These are phyloP conservation scores for Microctonus hyperodae DNA, from an alignment of 2,888 invertebrate genomes.

Conservation along the genomic window DNA sequence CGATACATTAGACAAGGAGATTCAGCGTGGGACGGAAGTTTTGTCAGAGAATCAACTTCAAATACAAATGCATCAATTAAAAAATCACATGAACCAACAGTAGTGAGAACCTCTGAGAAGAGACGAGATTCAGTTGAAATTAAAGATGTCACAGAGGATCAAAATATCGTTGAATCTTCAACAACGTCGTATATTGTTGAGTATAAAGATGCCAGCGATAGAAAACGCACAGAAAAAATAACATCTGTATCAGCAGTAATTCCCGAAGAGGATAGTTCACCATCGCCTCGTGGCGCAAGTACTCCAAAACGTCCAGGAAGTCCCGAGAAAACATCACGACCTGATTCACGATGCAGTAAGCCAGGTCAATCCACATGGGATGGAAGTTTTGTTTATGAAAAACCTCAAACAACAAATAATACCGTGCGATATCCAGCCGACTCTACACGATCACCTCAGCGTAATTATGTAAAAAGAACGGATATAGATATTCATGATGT, in stretches of 20 bases:
- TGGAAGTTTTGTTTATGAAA: slow-evolving; percentile 67
- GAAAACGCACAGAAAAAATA: slow-evolving; percentile 46
- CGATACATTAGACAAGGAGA: slow-evolving; percentile 44
- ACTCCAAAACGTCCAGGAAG: slow-evolving; percentile 36
- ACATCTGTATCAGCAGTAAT: slow-evolving; percentile 53
- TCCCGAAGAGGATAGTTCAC: slow-evolving; percentile 47
- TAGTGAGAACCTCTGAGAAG: slow-evolving; percentile 45
- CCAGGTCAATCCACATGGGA: slow-evolving; percentile 64
- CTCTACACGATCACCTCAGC: slow-evolving; percentile 30
- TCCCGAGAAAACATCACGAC: slow-evolving; percentile 30
- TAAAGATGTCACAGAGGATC: slow-evolving; percentile 62
- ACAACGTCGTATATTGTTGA: slow-evolving; percentile 73
- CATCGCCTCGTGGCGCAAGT: slow-evolving; percentile 28
- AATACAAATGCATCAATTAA: slow-evolving; percentile 31
- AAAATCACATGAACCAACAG: slow-evolving; percentile 42
- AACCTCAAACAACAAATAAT: slow-evolving; percentile 49
- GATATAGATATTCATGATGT: slow-evolving; percentile 52
- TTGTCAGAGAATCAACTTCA: slow-evolving; percentile 56
- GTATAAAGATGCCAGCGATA: slow-evolving; percentile 45
- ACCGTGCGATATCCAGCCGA: slow-evolving; percentile 33
- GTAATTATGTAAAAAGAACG: slow-evolving; percentile 28
- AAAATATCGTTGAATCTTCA: slow-evolving; percentile 68
- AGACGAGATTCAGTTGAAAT: slow-evolving; percentile 47
- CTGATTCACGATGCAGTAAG: slow-evolving; percentile 36
- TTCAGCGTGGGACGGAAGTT: slow-evolving; percentile 64